Conservation (phyloP, 2,888 invertebrate species). For the Drosophila robusta region DNA sequence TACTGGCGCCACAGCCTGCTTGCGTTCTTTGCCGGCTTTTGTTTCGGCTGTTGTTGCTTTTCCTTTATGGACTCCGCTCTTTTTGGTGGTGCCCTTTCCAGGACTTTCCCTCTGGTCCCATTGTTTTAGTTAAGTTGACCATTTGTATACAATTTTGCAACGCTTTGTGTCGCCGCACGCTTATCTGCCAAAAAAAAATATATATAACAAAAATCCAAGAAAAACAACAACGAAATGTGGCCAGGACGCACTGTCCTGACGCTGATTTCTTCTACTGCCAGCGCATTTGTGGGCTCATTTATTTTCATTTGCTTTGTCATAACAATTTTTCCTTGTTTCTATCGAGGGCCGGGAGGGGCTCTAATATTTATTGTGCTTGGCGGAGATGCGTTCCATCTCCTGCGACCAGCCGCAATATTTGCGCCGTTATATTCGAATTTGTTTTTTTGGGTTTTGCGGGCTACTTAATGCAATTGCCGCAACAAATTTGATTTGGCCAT, state of each 20-base stretch:
- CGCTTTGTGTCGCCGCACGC: conserved; percentile 62
- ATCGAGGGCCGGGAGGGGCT: conserved; percentile 14
- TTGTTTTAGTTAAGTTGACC: conserved; percentile 80
- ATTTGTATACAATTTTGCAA: conserved; percentile 78
- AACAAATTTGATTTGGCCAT: conserved; percentile 74
- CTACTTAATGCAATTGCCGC: conserved; percentile 75
- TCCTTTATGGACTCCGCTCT: conserved; percentile 62
- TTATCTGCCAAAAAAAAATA: conserved; percentile 63
- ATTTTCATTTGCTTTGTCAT: conserved; percentile 79
- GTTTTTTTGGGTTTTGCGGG: conserved; percentile 33
- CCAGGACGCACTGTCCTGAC: conserved; percentile 42
- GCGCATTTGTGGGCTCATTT: conserved; percentile 79
- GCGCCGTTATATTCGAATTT: conserved; percentile 56
- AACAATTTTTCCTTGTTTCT: conserved; percentile 59
- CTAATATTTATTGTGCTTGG: conserved; percentile 24
- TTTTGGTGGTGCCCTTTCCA: conserved; percentile 48
- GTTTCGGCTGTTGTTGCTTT: conserved; percentile 37
- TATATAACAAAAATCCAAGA: not conserved
- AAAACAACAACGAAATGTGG: conserved; percentile 26
- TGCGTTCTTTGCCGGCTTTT: conserved; percentile 34
- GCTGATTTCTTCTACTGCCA: conserved; percentile 29
- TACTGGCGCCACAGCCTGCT: conserved; percentile 47
- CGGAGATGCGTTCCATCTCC: conserved; percentile 22
- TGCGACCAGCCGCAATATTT: conserved; percentile 38
- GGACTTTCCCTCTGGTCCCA: conserved; percentile 45